A percentile compares a stretch with the other conserved stretches of the same genome.
Conservation (phyloP, 2,113 vertebrate species). For the Phyllostomus discolor region DNA sequence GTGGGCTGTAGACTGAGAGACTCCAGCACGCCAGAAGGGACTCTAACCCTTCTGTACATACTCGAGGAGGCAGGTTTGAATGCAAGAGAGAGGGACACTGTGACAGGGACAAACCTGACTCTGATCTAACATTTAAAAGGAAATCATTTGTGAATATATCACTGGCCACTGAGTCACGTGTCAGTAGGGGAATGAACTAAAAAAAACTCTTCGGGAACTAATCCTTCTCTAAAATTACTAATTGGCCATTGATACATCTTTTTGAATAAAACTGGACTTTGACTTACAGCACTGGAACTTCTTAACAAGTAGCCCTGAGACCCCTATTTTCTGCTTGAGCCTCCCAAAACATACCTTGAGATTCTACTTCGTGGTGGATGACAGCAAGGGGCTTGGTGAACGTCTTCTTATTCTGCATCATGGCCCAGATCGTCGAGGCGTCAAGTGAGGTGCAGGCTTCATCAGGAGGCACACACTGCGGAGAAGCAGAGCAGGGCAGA, state of each 20-base stretch:
- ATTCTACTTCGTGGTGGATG: constrained; percentile 73
- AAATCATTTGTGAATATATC: not conserved
- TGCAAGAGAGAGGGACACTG: not conserved
- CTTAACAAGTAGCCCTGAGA: not conserved
- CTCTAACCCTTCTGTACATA: not conserved
- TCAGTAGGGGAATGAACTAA: not conserved
- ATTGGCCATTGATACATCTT: not conserved
- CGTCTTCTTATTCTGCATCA: constrained; percentile 90
- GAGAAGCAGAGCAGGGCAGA: not conserved
- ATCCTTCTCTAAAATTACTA: not conserved
- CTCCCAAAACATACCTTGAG: constrained; percentile 72
- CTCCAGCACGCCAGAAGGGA: not conserved
- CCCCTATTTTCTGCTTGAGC: not conserved
- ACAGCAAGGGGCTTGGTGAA: constrained; percentile 88
- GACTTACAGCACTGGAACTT: not conserved
- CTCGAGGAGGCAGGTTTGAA: not conserved
- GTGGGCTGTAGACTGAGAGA: not conserved
- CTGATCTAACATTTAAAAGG: not conserved
- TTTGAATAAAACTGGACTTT: not conserved
- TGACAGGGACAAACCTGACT: not conserved
- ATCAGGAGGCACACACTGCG: constrained; percentile 87
- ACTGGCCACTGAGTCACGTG: not conserved
- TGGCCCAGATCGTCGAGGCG: constrained; percentile 83
- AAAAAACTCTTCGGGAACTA: not conserved
- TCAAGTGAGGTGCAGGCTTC: constrained; percentile 86